Base-by-base conservation (phyloP, 2,797 vertebrate genomes). In the Onychomys torridus region DNA sequence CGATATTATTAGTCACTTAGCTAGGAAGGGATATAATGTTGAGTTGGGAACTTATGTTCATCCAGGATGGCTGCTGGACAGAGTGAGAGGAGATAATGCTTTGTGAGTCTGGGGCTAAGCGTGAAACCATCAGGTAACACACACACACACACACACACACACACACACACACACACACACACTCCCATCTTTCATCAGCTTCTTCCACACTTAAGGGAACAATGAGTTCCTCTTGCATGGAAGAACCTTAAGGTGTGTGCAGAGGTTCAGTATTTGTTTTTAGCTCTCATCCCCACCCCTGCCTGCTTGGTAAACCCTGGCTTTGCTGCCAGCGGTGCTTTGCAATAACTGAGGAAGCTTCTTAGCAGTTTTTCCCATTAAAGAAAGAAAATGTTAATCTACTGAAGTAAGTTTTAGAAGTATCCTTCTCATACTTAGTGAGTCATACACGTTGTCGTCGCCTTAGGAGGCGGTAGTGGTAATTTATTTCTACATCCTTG, bases 401-500 rank as follows among this genome's bases (percentile, higher is more conserved):
- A 61, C n/a, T 85, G 67, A 29, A 93, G n/a, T 89, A 83, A 79
- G 61, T 93, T 92, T 96, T 65, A 97, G 84, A 97, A 97, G 75
- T 83, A 75, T 67, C 13, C n/a, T 43, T 32, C 8, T 59, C 91
- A 67, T 89, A 93, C n/a, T 75, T 76, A 76, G 37, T 94, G 91
- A 92, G 34, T 78, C 95, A 90, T 69, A 76, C 14, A 91, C 61
- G 90, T 75, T 94, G 82, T 23, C 67, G 57, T 25, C 55, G 37
- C 57, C 75, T 94, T 81, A 92, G 93, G 59, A 88, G 43, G 13
- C 69, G 8, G 52, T 84, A 79, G 79, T 21, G 46, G 23, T 94
- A 93, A 93, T 97, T 96, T 93, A 97, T 96, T 96, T 97, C 59
- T 67, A n/a, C 32, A 57, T 77, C 49, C 3, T 75, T 90, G 52